These are phyloP conservation scores for Aegotheles bennettii DNA, from an alignment of 2,113 vertebrate species.

Conservation along the genomic window DNA sequence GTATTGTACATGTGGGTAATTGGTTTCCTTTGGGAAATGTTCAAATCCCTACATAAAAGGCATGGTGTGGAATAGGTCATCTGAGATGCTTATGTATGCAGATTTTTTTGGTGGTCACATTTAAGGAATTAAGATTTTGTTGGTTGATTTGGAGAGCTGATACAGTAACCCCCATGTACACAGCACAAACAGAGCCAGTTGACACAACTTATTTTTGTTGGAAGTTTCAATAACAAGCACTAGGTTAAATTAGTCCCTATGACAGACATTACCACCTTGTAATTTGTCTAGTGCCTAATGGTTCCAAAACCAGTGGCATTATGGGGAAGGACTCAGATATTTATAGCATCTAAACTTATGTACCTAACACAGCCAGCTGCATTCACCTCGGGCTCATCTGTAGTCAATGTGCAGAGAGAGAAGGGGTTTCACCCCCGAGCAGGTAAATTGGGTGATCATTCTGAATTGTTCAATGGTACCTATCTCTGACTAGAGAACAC, in stretches of 20 bases:
- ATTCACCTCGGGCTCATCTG: background rate
- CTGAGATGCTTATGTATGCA: background rate
- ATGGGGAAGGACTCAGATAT: background rate
- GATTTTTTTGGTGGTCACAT: background rate
- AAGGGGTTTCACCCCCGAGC: background rate
- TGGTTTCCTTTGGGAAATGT: background rate
- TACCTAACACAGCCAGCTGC: background rate
- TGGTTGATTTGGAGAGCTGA: background rate
- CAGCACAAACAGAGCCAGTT: background rate
- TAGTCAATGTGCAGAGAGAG: fast-evolving
- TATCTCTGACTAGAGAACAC: fast-evolving
- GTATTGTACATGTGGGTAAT: background rate
- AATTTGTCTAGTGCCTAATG: background rate
- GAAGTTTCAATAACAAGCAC: background rate
- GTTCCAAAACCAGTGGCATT: background rate
- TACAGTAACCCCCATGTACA: fast-evolving
- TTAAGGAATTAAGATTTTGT: background rate
- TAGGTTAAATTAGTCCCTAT: background rate
- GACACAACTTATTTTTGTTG: background rate
- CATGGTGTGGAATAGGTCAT: background rate
- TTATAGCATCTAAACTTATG: background rate
- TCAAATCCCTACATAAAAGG: background rate
- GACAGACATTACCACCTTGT: background rate
- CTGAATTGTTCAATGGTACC: fast-evolving
- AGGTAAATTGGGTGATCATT: fast-evolving